Evolutionary conservation across 2,888 invertebrate genomes (phyloP), one percentile per base, ranked within the genome.

Genomic region (Willowsia nigromaculata): DNA sequence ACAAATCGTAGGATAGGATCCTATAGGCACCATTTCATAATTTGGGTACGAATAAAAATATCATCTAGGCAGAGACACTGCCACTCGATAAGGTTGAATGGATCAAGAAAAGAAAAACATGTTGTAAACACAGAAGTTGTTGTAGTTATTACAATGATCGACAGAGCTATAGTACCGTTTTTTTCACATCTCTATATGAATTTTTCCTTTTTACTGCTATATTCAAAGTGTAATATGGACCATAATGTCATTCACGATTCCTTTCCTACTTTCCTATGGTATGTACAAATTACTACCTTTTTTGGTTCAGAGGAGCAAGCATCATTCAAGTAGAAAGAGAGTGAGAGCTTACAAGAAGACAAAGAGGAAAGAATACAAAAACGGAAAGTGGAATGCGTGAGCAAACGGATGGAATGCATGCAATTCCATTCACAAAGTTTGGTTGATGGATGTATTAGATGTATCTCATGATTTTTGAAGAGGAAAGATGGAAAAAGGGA

Each of bases 361-460:
- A 47, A 85, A 74, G 47, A 47, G 15, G 43, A 74, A 47, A 25
- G 43, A 11, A 59, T 9, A 59, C 6, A 22, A n/a, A n/a, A n/a
- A 15, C 56, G 56, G 56, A 56, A 74, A 43, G 40, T 25, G 76
- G 81, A 88, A 82, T 88, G 88, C 65, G 82, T 83, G 76, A 83
- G 83, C 83, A 76, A 71, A 83, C 83, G 74, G 83, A 83, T 82
- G 65, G 88, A 82, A 88, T 83, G 11, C 83, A 53, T 88, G 83
- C 83, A 83, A 83, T 83, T 83, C 76, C 88, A 83, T 88, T 88
- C 83, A 82, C 74, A 56, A 88, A 25, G 30, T 78, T 68, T 68
- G 47, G 76, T 80, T 56, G 68, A 87, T 68, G 80, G 82, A 71
- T 80, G 80, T 85, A 76, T 40, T 76, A 65, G 65, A 5, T n/a